Conservation (phyloP, 2,113 vertebrate species). For the Dasyprocta punctata region DNA sequence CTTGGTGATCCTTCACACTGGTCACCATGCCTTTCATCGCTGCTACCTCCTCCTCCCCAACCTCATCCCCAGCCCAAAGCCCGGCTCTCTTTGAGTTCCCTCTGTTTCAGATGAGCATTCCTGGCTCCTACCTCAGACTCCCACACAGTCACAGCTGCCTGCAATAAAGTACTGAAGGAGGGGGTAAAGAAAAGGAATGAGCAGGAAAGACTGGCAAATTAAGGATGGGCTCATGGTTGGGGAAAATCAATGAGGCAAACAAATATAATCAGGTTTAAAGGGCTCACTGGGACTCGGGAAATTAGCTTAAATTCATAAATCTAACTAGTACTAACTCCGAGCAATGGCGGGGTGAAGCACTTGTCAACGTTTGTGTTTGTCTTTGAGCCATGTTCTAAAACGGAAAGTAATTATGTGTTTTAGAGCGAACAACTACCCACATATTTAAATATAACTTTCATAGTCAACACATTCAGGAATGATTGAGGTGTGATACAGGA, state of each 20-base stretch:
- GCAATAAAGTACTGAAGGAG: not conserved
- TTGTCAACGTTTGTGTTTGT: slow-evolving; percentile 20
- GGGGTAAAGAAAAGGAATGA: not conserved
- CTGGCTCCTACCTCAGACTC: not conserved
- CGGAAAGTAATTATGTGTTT: slow-evolving; percentile 59
- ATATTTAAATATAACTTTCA: slow-evolving; percentile 36
- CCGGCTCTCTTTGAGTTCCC: not conserved
- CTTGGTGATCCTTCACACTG: not conserved
- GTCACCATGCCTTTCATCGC: not conserved
- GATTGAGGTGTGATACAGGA: not conserved
- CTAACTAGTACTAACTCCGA: slow-evolving; percentile 16
- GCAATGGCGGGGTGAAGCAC: slow-evolving; percentile 32
- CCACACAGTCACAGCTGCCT: not conserved
- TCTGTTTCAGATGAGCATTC: not conserved
- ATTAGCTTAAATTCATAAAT: slow-evolving; percentile 57
- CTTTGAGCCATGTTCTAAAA: slow-evolving; percentile 35
- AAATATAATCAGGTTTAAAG: slow-evolving; percentile 66
- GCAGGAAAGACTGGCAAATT: slow-evolving; percentile 31
- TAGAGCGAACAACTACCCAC: slow-evolving; percentile 28
- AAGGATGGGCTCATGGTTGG: not conserved
- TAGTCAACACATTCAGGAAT: not conserved
- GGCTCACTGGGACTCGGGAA: slow-evolving; percentile 29
- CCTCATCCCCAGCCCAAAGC: not conserved
- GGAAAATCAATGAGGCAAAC: slow-evolving; percentile 46
- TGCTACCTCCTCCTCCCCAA: not conserved